These are phyloP conservation scores for Cheilosia scutellata DNA, from an alignment of 2,888 invertebrate genomes.

Conservation along the genomic window DNA sequence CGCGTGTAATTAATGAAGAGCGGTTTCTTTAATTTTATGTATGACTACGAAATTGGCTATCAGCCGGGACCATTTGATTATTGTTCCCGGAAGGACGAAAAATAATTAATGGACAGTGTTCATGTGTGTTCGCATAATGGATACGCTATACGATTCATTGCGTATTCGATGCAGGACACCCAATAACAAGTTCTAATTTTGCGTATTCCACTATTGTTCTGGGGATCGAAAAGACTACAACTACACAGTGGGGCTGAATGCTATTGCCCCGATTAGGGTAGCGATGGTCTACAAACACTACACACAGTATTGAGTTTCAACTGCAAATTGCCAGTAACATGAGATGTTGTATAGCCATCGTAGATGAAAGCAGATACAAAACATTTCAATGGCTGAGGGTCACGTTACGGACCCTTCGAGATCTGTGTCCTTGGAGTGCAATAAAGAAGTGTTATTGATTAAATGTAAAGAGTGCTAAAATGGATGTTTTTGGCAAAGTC, in stretches of 20 bases:
- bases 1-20: conserved; percentile 72
- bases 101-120: conserved; percentile 67
- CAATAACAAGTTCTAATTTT: conserved; percentile 40
- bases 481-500: conserved; percentile 7
- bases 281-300: conserved; percentile 13
- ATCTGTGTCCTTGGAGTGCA: conserved; percentile 46
- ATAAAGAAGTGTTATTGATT: conserved; percentile 64
- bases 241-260: neutral
- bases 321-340: conserved; percentile 60
- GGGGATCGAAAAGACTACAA: conserved; percentile 13
- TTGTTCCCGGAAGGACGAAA: conserved; percentile 70
- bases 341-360: conserved; percentile 42
- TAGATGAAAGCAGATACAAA: neutral
- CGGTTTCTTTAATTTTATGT: conserved; percentile 73
- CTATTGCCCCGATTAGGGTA: conserved; percentile 1
- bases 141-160: conserved; percentile 1
- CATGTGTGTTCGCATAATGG: conserved; percentile 16
- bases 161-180: conserved; percentile 23
- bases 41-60: conserved; percentile 72
- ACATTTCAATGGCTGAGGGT: conserved; percentile 59
- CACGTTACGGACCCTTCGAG: conserved; percentile 39
- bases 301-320: conserved; percentile 42
- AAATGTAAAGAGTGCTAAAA: conserved; percentile 46
- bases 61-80: conserved; percentile 73
- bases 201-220: neutral